These are phyloP conservation scores for Apodemus agrarius DNA, from an alignment of 2,797 vertebrate species.

Conservation along the genomic window DNA sequence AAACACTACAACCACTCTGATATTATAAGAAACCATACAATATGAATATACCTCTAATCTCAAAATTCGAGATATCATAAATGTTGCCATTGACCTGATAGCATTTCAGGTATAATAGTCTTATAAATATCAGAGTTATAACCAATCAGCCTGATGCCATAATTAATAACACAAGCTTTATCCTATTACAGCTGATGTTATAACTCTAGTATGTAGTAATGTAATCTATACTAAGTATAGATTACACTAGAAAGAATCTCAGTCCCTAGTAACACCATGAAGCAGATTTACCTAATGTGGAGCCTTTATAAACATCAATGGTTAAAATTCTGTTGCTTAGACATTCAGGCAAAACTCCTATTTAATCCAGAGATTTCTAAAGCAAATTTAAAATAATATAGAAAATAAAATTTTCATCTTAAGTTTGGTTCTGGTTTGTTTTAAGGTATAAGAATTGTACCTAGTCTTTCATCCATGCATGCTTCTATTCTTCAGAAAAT, in stretches of 20 bases:
- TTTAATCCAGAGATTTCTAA: neutral
- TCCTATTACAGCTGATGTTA: neutral
- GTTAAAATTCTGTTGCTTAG: neutral
- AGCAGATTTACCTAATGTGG: neutral
- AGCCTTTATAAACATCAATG: neutral
- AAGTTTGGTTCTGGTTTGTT: neutral
- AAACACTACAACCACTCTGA: neutral
- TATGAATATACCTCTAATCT: neutral
- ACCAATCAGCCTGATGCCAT: neutral
- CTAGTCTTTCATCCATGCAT: slow-evolving; percentile 14
- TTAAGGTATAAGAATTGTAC: neutral
- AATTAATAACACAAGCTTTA: neutral
- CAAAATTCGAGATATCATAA: neutral
- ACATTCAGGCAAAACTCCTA: slow-evolving; percentile 2
- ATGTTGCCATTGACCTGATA: neutral
- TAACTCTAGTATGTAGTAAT: neutral
- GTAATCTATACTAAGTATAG: neutral
- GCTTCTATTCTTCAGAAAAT: slow-evolving; percentile 44
- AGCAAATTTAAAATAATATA: neutral
- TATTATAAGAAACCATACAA: neutral
- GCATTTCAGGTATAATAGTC: neutral
- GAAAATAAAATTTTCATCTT: slow-evolving; percentile 9
- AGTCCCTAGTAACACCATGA: neutral
- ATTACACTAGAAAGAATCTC: neutral
- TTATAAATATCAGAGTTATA: neutral